A percentile compares a stretch with the other conserved stretches of the same genome.
Conservation (phyloP, 2,797 vertebrate species). For the Poecilia gillii region DNA sequence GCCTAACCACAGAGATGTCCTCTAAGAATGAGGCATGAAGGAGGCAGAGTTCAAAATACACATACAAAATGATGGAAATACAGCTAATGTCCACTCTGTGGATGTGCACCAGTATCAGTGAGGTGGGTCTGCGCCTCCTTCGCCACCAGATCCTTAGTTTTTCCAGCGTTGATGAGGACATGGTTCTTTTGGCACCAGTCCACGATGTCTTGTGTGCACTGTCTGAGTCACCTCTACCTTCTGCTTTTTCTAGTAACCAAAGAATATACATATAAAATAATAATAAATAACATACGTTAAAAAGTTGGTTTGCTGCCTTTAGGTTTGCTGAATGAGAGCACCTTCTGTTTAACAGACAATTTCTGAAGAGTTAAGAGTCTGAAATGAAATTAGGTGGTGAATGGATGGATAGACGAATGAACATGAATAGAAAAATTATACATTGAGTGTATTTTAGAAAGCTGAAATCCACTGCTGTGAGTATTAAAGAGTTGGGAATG, state of each 20-base stretch:
- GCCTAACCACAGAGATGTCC: no score
- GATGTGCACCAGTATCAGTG: no score
- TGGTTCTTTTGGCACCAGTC: no score
- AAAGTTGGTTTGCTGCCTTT: background rate
- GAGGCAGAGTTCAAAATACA: no score
- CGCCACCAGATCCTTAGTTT: no score
- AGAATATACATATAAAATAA: no score
- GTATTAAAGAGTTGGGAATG: background rate
- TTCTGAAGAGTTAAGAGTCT: background rate
- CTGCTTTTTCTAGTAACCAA: background rate
- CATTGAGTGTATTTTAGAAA: background rate
- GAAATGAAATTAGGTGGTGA: no score
- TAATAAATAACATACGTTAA: background rate
- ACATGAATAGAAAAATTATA: background rate
- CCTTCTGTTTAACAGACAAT: background rate
- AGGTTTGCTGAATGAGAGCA: background rate
- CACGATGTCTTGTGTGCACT: background rate
- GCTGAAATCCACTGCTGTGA: background rate
- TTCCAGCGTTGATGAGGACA: no score
- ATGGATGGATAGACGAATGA: background rate
- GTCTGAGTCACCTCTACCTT: background rate
- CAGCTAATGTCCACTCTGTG: no score
- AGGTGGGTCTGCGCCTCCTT: no score
- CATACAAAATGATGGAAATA: no score
- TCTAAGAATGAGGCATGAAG: no score